A percentile compares a stretch with the other conserved stretches of the same genome.
Evolutionary conservation across 2,797 vertebrate genomes (phyloP).

Genomic region (Malurus leucopterus): DNA sequence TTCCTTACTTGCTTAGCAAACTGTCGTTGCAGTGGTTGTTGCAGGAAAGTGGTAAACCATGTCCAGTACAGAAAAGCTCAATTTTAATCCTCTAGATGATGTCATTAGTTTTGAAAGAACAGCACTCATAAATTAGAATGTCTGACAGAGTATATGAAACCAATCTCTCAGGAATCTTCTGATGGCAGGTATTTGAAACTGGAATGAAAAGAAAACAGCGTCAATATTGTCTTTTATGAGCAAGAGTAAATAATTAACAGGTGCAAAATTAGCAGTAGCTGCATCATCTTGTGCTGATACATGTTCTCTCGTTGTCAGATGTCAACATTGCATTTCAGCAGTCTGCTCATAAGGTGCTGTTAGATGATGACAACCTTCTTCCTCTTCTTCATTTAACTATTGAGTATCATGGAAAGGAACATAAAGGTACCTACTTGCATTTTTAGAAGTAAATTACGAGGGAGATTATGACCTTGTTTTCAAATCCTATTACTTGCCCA

Average conservation of each 20-base stretch:
- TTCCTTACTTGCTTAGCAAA: neutral
- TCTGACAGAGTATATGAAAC: neutral
- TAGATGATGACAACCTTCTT: conserved; percentile 96
- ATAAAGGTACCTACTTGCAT: conserved; percentile 80
- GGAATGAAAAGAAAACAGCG: neutral
- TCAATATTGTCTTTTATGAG: neutral
- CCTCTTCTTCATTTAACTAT: conserved; percentile 93
- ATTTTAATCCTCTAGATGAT: neutral
- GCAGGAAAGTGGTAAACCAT: neutral
- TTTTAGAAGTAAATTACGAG: neutral
- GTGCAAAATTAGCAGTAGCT: neutral
- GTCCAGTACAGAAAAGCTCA: neutral
- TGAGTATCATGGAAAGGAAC: conserved; percentile 92
- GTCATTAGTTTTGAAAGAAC: neutral
- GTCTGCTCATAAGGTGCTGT: conserved; percentile 92
- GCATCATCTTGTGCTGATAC: neutral
- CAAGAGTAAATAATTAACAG: neutral
- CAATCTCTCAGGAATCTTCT: neutral
- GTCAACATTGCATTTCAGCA: conserved; percentile 97
- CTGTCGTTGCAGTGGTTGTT: neutral
- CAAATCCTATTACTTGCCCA: neutral
- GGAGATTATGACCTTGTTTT: neutral
- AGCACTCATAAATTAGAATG: neutral
- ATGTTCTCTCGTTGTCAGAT: conserved; percentile 71
- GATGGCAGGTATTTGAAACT: neutral